Evolutionary conservation across 2,888 invertebrate species (phyloP).

Genomic region (Lissocephala sabroskyi): DNA sequence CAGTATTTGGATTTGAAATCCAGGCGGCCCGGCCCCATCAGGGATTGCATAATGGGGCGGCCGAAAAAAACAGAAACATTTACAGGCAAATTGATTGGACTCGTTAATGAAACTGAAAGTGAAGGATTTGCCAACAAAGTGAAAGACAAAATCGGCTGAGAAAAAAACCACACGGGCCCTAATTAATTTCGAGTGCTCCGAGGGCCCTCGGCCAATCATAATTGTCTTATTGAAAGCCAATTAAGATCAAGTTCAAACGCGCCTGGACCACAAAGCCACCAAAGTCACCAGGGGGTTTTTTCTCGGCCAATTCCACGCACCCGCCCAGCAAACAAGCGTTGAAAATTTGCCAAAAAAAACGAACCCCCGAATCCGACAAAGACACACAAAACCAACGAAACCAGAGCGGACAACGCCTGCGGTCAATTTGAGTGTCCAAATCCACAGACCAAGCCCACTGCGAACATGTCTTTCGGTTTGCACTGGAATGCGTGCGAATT

Average conservation of each 20-base stretch:
- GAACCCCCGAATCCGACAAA: neutral
- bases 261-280: no score
- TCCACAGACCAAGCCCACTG: no score
- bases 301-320: slow-evolving; percentile 14
- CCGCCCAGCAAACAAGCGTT: slow-evolving; percentile 42
- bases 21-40: no score
- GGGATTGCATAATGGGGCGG: neutral
- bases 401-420: slow-evolving; percentile 13
- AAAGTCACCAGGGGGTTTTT: no score
- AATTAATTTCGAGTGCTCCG: slow-evolving; percentile 29
- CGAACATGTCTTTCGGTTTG: no score
- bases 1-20: neutral
- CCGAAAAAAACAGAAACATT: slow-evolving; percentile 4
- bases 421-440: slow-evolving; percentile 2
- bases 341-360: slow-evolving; percentile 3
- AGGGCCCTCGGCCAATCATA: slow-evolving; percentile 22
- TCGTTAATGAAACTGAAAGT: slow-evolving; percentile 53
- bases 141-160: slow-evolving; percentile 33
- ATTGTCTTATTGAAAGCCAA: slow-evolving; percentile 56
- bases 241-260: slow-evolving; percentile 62
- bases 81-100: no score
- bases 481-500: no score
- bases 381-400: neutral
- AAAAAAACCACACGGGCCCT: no score
- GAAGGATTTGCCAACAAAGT: slow-evolving; percentile 37